Evolutionary conservation across 2,113 vertebrate genomes (phyloP), one percentile per base, ranked within the genome.

Genomic region (Chauna torquata): DNA sequence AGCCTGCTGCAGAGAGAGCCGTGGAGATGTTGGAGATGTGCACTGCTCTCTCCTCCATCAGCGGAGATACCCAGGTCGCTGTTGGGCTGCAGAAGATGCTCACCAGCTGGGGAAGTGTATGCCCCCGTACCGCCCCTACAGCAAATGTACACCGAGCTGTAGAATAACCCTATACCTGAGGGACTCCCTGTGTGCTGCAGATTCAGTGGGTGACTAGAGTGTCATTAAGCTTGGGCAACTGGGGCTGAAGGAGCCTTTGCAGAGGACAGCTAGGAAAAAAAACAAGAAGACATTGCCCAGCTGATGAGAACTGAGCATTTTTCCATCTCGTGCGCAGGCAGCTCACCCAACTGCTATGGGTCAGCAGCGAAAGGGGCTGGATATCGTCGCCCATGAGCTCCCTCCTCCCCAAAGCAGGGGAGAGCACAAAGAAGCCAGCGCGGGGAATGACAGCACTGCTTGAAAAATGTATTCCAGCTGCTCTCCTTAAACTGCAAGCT

Each of bases 401-500:
- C 13, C 40, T 90, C 50, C 18, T 79, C 17, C 24, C 32, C 42
- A 30, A 34, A n/a, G 54, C 0, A 74, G 23, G 5, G 14, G 32
- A 78, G 42, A 83, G 45, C 68, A 75, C 47, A 89, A 88, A 89
- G 82, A 76, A 72, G 64, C 44, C 59, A 57, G 86, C 1, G 0
- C 6, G 0, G 49, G 69, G 55, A 88, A 81, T 86, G 91, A 95
- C 72, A 75, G 36, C 18, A 8, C 54, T 71, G 72, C 65, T 57
- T 82, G 77, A 78, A 86, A 91, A 96, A 96, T 34, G 81, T 61
- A 40, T 84, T 87, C 83, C 79, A 95, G 91, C 90, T 95, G 85
- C 64, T 90, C n/a, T 86, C 66, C 64, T 89, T 47, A 87, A 79
- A 69, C 64, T 54, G 64, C 19, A 88, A 88, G 47, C 30, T 65